Evolutionary conservation across 2,888 invertebrate genomes (phyloP).

Genomic region (Notodromas monacha): DNA sequence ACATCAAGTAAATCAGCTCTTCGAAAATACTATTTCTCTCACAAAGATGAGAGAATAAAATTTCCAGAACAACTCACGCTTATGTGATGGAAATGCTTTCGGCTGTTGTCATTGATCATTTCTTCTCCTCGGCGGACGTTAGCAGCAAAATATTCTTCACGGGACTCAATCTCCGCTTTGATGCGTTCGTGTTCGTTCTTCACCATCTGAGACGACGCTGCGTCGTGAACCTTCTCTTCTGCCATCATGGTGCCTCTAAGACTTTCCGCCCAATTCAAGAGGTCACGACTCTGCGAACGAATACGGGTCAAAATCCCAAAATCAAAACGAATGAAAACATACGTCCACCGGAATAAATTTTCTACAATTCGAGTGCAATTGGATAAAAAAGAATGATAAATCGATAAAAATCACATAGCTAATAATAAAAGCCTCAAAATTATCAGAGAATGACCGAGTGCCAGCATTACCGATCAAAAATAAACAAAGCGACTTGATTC

Average conservation of each 20-base stretch:
- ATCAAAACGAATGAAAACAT: background rate
- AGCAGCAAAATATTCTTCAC: slow-evolving; percentile 41
- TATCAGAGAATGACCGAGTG: too few relatives aligned
- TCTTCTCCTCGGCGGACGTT: slow-evolving; percentile 40
- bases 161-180: slow-evolving; percentile 53
- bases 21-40: too few relatives aligned
- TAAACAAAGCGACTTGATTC: too few relatives aligned
- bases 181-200: slow-evolving; percentile 49
- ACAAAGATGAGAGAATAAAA: too few relatives aligned
- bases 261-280: slow-evolving; percentile 55
- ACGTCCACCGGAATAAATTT: background rate
- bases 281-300: slow-evolving; percentile 36
- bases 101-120: slow-evolving; percentile 49
- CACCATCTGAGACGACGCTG: slow-evolving; percentile 40
- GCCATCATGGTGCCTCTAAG: slow-evolving; percentile 39
- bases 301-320: slow-evolving; percentile 5
- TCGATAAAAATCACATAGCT: too few relatives aligned
- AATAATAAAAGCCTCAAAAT: too few relatives aligned
- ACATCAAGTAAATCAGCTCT: too few relatives aligned
- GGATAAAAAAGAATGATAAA: too few relatives aligned
- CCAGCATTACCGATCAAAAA: too few relatives aligned
- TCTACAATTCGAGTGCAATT: background rate
- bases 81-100: too few relatives aligned
- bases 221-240: slow-evolving; percentile 47
- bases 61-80: too few relatives aligned